These are phyloP conservation scores for Dipodomys ordii DNA, from an alignment of 2,113 vertebrate genomes.

Conservation along the genomic window DNA sequence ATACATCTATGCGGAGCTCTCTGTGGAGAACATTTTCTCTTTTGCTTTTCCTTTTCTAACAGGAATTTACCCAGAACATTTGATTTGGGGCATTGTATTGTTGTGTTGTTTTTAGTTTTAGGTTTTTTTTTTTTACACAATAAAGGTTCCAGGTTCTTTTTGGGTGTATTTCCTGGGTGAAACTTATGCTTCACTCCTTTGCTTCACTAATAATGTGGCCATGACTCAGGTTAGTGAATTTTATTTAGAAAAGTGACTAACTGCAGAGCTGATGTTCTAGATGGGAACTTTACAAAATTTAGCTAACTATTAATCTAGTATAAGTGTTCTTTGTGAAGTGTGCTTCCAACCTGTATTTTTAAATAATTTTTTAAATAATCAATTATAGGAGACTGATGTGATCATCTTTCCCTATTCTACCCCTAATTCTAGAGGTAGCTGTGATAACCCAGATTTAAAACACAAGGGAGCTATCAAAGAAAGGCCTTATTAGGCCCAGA, in stretches of 20 bases:
- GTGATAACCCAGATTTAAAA: background rate
- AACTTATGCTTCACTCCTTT: background rate
- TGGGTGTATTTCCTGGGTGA: background rate
- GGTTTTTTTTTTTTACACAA: background rate
- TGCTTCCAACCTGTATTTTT: constrained; percentile 5
- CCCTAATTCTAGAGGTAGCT: background rate
- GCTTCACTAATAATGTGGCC: background rate
- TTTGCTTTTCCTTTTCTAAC: background rate
- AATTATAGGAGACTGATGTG: background rate
- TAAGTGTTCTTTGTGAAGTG: background rate
- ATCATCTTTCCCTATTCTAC: rapidly evolving
- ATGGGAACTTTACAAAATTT: background rate
- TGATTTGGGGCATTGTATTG: background rate
- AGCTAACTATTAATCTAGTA: background rate
- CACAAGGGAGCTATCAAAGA: constrained; percentile 16
- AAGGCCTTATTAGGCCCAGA: background rate
- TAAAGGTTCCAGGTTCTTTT: background rate
- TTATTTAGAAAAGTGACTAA: constrained; percentile 3
- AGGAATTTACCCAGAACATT: background rate
- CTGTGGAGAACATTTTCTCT: background rate
- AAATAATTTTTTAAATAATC: background rate
- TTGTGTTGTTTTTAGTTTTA: no score
- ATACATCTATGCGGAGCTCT: no score
- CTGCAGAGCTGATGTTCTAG: background rate
- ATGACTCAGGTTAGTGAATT: background rate